Percentiles rank a stretch among this genome's conserved stretches.
These are phyloP conservation scores for Aphis craccivora DNA, from an alignment of 1,140 invertebrate species.

Conservation along the genomic window DNA sequence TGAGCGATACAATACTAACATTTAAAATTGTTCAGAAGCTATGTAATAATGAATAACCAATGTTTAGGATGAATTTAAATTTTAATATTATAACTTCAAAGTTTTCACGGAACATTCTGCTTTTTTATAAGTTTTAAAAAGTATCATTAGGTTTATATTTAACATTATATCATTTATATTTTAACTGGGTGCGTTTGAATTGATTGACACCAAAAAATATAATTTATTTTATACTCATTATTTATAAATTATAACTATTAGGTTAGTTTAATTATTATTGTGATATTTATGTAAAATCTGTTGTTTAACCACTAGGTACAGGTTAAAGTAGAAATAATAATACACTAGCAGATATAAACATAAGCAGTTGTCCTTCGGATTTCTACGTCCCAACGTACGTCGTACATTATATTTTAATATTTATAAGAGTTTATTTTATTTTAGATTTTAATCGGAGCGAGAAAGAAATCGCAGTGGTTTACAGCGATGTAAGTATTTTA, in stretches of 20 bases:
- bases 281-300: neutral
- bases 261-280: neutral
- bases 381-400: neutral
- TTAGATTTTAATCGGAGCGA: neutral
- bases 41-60: neutral
- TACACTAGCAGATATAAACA: neutral
- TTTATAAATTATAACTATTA: neutral
- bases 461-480: neutral
- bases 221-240: neutral
- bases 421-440: neutral
- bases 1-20: neutral
- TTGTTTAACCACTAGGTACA: neutral
- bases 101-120: neutral
- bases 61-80: neutral
- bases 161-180: neutral
- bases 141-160: neutral
- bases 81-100: neutral
- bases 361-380: neutral
- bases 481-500: neutral
- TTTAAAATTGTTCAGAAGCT: neutral
- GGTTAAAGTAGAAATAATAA: neutral
- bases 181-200: neutral
- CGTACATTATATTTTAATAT: neutral
- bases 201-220: neutral
- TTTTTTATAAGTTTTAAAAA: neutral